Evolutionary conservation across 2,888 invertebrate species (phyloP).

Genomic region (Melanostoma scalare): DNA sequence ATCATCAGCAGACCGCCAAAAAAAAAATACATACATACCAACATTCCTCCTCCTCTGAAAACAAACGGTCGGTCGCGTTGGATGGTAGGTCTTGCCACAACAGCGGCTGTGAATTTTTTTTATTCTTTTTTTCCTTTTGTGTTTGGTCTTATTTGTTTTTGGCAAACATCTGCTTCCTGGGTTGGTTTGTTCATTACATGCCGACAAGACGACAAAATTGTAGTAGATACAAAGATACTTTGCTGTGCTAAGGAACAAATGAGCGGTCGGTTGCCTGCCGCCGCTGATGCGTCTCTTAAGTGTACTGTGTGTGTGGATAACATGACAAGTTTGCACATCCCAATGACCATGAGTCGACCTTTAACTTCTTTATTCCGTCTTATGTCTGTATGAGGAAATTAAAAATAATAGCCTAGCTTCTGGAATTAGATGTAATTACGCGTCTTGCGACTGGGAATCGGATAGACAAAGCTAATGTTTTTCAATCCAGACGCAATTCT

Average conservation of each 20-base stretch:
- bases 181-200: slow-evolving; percentile 64
- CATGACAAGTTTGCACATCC: slow-evolving; percentile 60
- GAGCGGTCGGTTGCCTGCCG: slow-evolving; percentile 16
- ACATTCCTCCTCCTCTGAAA: slow-evolving; percentile 25
- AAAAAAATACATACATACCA: slow-evolving; percentile 32
- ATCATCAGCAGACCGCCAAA: slow-evolving; percentile 46
- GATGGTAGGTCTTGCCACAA: slow-evolving; percentile 11
- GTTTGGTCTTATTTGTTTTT: slow-evolving; percentile 57
- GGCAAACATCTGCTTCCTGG: slow-evolving; percentile 73
- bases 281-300: slow-evolving; percentile 15
- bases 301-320: slow-evolving; percentile 29
- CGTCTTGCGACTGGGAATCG: slow-evolving; percentile 9
- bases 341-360: slow-evolving; percentile 58
- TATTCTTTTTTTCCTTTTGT: too few species aligned
- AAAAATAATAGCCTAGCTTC: slow-evolving; percentile 28
- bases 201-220: slow-evolving; percentile 28
- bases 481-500: slow-evolving; percentile 10
- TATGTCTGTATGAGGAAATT: slow-evolving; percentile 22
- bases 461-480: neutral
- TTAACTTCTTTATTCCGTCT: slow-evolving; percentile 9
- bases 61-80: slow-evolving; percentile 38
- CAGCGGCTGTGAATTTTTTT: slow-evolving; percentile 22
- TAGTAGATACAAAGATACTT: slow-evolving; percentile 30
- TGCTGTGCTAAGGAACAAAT: slow-evolving; percentile 32
- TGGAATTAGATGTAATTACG: slow-evolving; percentile 6